A percentile compares a stretch with the other conserved stretches of the same genome.
Evolutionary conservation across 2,888 invertebrate genomes (phyloP).

Genomic region (Ctena decussata): DNA sequence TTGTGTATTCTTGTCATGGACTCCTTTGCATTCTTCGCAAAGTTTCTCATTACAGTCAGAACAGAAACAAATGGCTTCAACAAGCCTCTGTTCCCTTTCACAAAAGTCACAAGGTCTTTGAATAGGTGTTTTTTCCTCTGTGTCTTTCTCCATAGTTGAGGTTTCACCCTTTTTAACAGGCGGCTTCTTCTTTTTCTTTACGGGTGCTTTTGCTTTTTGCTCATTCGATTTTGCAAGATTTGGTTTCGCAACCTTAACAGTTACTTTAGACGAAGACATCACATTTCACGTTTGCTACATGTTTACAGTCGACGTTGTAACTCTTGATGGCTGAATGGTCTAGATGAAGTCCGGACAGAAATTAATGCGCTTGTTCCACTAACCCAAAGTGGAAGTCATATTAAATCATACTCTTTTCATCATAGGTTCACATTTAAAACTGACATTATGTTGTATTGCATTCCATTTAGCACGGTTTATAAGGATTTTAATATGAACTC

Average conservation of each 20-base stretch:
- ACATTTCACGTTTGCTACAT: background rate
- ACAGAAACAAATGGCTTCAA: background rate
- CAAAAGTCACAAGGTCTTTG: background rate
- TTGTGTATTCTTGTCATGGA: background rate
- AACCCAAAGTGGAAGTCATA: too few species aligned
- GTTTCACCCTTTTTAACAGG: background rate
- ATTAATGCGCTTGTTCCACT: too few species aligned
- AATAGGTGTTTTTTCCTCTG: background rate
- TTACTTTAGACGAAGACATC: background rate
- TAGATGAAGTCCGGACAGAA: too few species aligned
- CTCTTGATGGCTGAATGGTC: too few species aligned
- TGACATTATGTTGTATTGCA: too few species aligned
- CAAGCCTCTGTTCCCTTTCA: background rate
- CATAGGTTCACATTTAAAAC: too few species aligned
- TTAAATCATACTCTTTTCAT: too few species aligned
- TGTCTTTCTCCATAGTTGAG: background rate
- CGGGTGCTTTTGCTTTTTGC: background rate
- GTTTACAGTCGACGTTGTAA: too few species aligned
- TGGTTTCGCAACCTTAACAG: background rate
- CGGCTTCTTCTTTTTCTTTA: background rate
- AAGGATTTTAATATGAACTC: too few species aligned
- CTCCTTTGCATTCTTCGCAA: background rate
- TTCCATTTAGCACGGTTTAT: too few species aligned
- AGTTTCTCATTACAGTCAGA: conserved; percentile 5
- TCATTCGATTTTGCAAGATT: conserved; percentile 1